Conservation (phyloP, 2,113 vertebrate species). For the Oryctolagus cuniculus region DNA sequence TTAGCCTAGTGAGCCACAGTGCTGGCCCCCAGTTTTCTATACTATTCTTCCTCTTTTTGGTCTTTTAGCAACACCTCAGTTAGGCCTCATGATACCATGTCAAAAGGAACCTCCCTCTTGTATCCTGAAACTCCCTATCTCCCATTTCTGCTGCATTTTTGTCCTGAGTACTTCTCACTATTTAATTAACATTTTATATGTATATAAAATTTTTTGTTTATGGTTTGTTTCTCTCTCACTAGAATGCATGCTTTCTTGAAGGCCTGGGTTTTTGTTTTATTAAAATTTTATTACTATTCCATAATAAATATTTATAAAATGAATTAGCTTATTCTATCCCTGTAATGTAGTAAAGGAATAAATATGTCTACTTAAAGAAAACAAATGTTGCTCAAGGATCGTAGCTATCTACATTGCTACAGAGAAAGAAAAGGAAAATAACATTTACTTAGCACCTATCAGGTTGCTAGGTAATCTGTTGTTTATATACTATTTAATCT, state of each 20-base stretch:
- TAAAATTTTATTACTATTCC: slow-evolving; percentile 30
- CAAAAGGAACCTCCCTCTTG: background rate
- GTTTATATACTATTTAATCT: slow-evolving; percentile 7
- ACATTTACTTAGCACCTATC: background rate
- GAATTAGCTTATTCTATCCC: background rate
- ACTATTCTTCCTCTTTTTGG: background rate
- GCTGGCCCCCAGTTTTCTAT: background rate
- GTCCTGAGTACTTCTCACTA: background rate
- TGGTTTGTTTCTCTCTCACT: background rate
- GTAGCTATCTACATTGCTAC: background rate
- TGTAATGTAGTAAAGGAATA: slow-evolving; percentile 8
- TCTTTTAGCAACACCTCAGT: slow-evolving; percentile 3
- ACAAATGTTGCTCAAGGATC: background rate
- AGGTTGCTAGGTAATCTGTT: slow-evolving; percentile 4
- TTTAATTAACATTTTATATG: background rate
- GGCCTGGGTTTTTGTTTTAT: background rate
- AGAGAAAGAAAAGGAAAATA: background rate
- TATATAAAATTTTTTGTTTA: slow-evolving; percentile 36
- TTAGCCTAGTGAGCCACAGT: no score
- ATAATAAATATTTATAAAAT: background rate
- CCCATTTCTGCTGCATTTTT: background rate
- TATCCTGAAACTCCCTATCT: background rate
- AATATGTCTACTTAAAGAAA: slow-evolving; percentile 21
- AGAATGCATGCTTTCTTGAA: background rate
- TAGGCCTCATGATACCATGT: background rate